Conservation (phyloP, 2,113 vertebrate genomes). For the Lonchura striata region DNA sequence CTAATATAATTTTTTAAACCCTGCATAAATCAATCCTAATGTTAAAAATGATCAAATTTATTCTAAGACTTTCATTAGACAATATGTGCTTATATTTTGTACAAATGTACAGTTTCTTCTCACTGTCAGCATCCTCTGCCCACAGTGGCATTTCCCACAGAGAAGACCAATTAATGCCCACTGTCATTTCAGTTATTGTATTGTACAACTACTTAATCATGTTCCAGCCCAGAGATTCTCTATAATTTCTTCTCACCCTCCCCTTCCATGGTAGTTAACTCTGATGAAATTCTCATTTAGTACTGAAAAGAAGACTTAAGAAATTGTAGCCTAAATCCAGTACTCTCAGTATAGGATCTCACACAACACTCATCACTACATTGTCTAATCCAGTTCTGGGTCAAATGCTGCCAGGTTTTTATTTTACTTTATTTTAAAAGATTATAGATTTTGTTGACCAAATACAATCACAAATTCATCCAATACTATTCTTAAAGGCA, state of each 20-base stretch:
- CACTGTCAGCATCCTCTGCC: neutral
- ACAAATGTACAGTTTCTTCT: neutral
- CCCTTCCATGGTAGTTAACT: neutral
- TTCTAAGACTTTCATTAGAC: neutral
- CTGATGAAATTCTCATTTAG: conserved; percentile 1
- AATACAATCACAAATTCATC: neutral
- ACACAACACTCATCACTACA: neutral
- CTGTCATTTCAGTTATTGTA: neutral
- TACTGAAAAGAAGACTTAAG: neutral
- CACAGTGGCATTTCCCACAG: conserved; percentile 2
- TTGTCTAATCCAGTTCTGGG: neutral
- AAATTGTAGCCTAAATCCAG: neutral
- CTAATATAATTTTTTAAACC: neutral
- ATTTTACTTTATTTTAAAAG: neutral
- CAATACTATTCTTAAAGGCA: neutral
- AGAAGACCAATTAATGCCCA: conserved; percentile 7
- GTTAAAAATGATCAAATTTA: neutral
- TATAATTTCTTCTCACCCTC: neutral
- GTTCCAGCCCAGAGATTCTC: conserved; percentile 24
- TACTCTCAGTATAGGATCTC: neutral
- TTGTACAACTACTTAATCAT: conserved; percentile 24
- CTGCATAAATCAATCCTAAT: neutral
- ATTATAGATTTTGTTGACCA: neutral
- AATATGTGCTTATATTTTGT: neutral
- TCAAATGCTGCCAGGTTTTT: neutral